Conservation (phyloP, 2,888 invertebrate genomes). For the Cybosia mesomella region DNA sequence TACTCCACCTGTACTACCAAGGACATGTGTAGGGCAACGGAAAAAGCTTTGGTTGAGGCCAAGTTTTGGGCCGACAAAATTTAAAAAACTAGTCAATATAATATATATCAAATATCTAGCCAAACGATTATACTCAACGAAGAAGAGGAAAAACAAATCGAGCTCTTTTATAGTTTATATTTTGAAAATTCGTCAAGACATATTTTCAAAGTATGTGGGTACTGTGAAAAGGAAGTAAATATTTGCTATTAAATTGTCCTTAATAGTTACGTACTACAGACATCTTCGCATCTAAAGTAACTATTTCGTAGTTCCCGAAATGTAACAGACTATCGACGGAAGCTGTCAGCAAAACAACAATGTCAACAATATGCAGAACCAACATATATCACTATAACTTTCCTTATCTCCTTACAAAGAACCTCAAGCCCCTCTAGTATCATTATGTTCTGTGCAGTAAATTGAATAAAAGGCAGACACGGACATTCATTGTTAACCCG, state of each 20-base stretch:
- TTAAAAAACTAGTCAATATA: no score
- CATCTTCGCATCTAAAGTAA: neutral
- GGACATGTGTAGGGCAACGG: no score
- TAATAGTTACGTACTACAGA: slow-evolving; percentile 12
- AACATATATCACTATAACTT: slow-evolving; percentile 38
- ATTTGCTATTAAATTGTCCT: neutral
- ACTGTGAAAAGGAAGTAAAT: neutral
- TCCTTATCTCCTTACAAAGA: slow-evolving; percentile 40
- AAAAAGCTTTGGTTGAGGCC: no score
- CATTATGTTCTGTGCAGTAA: slow-evolving; percentile 48
- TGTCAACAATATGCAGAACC: slow-evolving; percentile 28
- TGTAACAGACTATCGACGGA: slow-evolving; percentile 16
- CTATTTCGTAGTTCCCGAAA: slow-evolving; percentile 12
- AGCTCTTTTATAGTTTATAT: no score
- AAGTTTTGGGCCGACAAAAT: no score
- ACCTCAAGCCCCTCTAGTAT: slow-evolving; percentile 38
- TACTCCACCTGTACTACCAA: no score
- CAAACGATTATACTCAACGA: no score
- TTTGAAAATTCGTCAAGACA: no score
- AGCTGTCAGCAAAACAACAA: slow-evolving; percentile 26
- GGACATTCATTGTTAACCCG: slow-evolving; percentile 66
- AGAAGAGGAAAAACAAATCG: no score
- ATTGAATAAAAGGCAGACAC: slow-evolving; percentile 55
- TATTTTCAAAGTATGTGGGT: no score
- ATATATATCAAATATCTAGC: no score